These are phyloP conservation scores for Heterodera schachtii DNA, from an alignment of 1,140 invertebrate species.

Conservation along the genomic window DNA sequence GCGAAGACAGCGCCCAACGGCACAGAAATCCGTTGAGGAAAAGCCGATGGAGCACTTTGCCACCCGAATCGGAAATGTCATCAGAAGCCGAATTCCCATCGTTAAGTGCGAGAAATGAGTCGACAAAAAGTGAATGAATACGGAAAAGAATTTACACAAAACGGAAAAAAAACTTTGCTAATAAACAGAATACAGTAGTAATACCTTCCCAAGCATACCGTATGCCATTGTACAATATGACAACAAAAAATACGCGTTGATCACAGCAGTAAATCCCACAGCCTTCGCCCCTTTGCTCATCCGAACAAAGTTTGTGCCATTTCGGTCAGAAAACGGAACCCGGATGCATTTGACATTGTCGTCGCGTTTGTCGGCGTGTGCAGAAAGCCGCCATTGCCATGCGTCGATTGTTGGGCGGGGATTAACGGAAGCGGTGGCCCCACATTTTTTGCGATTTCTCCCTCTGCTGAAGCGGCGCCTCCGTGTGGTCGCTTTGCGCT, in stretches of 20 bases:
- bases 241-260: background rate
- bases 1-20: background rate
- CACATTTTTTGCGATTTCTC: background rate
- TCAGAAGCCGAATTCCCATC: background rate
- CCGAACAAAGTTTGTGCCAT: conserved; percentile 31
- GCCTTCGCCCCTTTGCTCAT: background rate
- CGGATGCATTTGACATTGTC: background rate
- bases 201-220: too few relatives aligned
- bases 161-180: background rate
- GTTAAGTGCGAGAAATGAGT: background rate
- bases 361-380: background rate
- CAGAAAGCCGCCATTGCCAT: background rate
- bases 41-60: conserved; percentile 7
- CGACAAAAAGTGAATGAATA: background rate
- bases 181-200: background rate
- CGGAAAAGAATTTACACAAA: background rate
- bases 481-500: background rate
- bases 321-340: conserved; percentile 27
- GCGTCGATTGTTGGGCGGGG: background rate
- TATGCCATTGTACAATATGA: too few relatives aligned
- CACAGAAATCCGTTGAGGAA: background rate
- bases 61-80: background rate
- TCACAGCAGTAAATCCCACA: background rate
- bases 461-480: background rate
- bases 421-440: background rate